These are phyloP conservation scores for Astur gentilis DNA, from an alignment of 2,113 vertebrate species.

Conservation along the genomic window DNA sequence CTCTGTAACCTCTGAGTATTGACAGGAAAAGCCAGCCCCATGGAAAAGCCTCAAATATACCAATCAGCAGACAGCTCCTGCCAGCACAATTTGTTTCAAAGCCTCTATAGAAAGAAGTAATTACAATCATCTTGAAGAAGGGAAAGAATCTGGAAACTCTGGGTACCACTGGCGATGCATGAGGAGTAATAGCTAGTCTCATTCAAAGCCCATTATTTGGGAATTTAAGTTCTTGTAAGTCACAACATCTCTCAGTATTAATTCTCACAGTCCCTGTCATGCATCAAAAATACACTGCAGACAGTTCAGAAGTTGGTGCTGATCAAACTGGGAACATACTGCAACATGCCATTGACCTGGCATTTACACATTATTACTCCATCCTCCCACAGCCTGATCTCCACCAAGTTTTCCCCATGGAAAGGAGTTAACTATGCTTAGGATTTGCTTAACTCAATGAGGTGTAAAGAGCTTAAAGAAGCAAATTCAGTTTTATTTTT, in stretches of 20 bases:
- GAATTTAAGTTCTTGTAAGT: not conserved
- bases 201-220: not conserved
- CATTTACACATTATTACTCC: not conserved
- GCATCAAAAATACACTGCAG: not conserved
- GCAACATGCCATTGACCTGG: not conserved
- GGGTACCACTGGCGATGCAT: not conserved
- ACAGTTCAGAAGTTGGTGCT: not conserved
- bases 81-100: not conserved
- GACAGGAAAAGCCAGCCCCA: constrained; percentile 21
- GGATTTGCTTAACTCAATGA: constrained; percentile 6
- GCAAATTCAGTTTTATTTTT: not conserved
- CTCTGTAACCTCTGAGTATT: not conserved
- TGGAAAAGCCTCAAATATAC: not conserved
- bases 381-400: not conserved
- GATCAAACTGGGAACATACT: not conserved
- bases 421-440: not conserved
- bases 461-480: not conserved
- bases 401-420: not conserved
- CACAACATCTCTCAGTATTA: not conserved
- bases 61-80: not conserved
- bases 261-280: not conserved
- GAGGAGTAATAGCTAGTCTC: not conserved
- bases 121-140: not conserved
- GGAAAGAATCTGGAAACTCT: not conserved
- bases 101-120: constrained; percentile 1